Conservation (phyloP, 1,140 invertebrate genomes). For the Rhagoletis pomonella region DNA sequence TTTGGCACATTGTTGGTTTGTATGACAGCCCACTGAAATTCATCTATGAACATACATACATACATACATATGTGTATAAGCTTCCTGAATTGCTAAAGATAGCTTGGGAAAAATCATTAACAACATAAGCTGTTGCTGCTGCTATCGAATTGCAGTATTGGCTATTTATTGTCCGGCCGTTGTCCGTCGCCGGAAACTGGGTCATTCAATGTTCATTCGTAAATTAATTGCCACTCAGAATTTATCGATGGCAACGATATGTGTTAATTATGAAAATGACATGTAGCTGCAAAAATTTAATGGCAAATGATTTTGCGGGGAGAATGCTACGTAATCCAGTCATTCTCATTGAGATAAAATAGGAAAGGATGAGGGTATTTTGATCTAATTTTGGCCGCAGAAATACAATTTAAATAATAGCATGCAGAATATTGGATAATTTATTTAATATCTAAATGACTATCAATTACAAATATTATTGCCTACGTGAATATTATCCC, state of each 20-base stretch:
- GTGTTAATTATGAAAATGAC: slow-evolving; percentile 48
- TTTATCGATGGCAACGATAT: slow-evolving; percentile 39
- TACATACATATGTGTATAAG: too few species aligned
- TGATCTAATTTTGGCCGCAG: too few species aligned
- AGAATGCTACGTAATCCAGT: neutral
- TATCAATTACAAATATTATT: too few species aligned
- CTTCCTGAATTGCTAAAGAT: neutral
- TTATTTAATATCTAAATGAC: too few species aligned
- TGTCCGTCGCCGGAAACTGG: neutral
- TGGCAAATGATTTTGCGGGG: neutral
- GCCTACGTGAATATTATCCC: too few species aligned
- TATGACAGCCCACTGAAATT: neutral
- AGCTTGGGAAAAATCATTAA: neutral
- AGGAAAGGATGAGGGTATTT: too few species aligned
- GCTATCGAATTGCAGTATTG: neutral
- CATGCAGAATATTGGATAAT: too few species aligned
- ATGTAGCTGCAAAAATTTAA: slow-evolving; percentile 25
- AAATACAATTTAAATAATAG: too few species aligned
- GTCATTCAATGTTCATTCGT: slow-evolving; percentile 48
- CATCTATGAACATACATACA: neutral
- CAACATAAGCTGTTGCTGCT: neutral
- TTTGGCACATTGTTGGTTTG: slow-evolving; percentile 33
- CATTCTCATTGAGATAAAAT: too few species aligned
- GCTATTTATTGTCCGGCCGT: neutral
- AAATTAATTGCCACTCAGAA: slow-evolving; percentile 49